Conservation (phyloP, 53 echinoderm and acorn worm species). For the Henricia sp. region DNA sequence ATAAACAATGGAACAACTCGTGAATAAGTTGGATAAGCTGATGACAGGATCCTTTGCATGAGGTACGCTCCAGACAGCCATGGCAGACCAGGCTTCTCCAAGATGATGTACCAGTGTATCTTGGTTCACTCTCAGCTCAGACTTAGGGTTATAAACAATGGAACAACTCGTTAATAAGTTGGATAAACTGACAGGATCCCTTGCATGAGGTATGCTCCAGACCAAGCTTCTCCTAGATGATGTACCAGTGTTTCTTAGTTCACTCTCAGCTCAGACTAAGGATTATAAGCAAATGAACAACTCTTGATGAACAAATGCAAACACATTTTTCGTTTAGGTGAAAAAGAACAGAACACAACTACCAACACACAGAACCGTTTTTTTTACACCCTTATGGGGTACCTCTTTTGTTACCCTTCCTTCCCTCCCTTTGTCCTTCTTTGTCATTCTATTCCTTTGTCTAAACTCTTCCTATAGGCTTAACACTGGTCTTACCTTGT, state of each 20-base stretch:
- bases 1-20: too few species aligned
- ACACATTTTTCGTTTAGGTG: too few species aligned
- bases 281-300: background rate
- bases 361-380: too few species aligned
- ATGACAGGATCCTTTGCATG: conserved; percentile 38
- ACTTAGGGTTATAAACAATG: conserved; percentile 17
- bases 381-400: too few species aligned
- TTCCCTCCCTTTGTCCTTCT: too few species aligned
- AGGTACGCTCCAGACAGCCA: conserved; percentile 60
- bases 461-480: too few species aligned
- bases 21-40: conserved; percentile 13
- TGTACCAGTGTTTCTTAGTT: conserved; percentile 69
- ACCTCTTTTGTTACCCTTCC: too few species aligned
- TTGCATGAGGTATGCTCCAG: conserved; percentile 66
- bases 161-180: too few species aligned
- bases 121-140: conserved; percentile 69
- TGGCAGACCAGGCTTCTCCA: conserved; percentile 58
- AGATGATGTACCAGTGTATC: conserved; percentile 66
- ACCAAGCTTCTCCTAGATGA: conserved; percentile 62
- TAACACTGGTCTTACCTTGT: too few species aligned
- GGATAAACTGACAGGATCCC: conserved; percentile 2
- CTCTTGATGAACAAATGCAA: too few species aligned
- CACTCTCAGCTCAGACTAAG: conserved; percentile 64
- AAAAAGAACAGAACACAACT: too few species aligned
- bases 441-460: too few species aligned